These are phyloP conservation scores for Phoeniculus purpureus DNA, from an alignment of 2,797 vertebrate genomes.

Conservation along the genomic window DNA sequence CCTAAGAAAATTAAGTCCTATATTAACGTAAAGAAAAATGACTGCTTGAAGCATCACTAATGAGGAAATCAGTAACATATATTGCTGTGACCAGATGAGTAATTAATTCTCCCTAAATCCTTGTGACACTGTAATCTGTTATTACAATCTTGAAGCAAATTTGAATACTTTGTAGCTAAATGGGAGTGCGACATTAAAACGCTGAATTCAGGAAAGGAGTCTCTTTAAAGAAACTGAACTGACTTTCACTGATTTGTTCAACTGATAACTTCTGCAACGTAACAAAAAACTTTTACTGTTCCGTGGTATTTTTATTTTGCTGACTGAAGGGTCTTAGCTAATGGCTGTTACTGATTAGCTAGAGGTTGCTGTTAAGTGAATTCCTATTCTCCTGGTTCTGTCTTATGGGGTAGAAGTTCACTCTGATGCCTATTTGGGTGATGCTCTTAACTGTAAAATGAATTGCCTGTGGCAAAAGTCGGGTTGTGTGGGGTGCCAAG, in stretches of 20 bases:
- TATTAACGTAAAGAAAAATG: not conserved
- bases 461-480: not conserved
- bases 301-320: not conserved
- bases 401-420: conserved; percentile 17
- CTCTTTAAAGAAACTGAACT: not conserved
- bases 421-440: not conserved
- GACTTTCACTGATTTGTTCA: not conserved
- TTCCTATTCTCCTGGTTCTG: not conserved
- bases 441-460: not conserved
- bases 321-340: not conserved
- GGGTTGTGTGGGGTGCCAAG: not conserved
- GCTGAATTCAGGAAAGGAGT: not conserved
- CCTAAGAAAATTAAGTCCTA: not conserved
- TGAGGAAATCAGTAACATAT: not conserved
- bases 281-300: not conserved
- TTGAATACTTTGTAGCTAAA: not conserved
- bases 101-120: conserved; percentile 24
- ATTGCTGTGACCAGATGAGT: not conserved
- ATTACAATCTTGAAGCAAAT: conserved; percentile 12
- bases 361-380: not conserved
- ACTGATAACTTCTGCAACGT: not conserved
- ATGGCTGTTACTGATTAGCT: conserved; percentile 12
- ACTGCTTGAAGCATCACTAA: not conserved
- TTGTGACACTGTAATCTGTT: conserved; percentile 10
- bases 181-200: not conserved